Evolutionary conservation across 2,888 invertebrate species (phyloP).

Genomic region (Lasioglossum marginatum): DNA sequence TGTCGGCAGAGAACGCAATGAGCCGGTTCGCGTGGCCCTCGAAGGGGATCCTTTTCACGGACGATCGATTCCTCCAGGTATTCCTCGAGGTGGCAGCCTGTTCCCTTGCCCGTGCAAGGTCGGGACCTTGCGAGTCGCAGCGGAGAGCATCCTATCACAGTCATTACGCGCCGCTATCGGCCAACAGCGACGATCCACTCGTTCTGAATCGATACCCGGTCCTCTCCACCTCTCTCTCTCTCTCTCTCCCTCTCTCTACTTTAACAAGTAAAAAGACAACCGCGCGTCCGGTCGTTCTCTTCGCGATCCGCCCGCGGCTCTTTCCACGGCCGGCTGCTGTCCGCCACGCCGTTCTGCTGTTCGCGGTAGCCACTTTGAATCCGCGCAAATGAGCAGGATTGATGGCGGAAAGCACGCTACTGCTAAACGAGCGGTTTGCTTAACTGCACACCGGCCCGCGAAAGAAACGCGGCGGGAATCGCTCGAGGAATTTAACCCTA

Average conservation of each 20-base stretch:
- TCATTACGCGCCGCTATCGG: slow-evolving; percentile 55
- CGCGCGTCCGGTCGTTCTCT: slow-evolving; percentile 5
- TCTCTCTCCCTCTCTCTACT: not conserved
- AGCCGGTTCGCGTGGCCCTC: slow-evolving; percentile 29
- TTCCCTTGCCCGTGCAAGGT: slow-evolving; percentile 61
- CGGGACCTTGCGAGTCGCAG: slow-evolving; percentile 63
- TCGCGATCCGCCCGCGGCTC: slow-evolving; percentile 20
- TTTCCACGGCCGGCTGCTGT: not conserved
- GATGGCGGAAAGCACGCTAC: slow-evolving; percentile 52
- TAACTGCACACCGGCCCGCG: slow-evolving; percentile 30
- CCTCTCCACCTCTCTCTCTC: not conserved
- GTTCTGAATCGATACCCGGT: slow-evolving; percentile 36
- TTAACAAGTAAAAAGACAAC: slow-evolving; percentile 31
- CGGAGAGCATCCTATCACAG: slow-evolving; percentile 30
- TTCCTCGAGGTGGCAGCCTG: not conserved
- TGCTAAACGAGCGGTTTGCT: slow-evolving; percentile 41
- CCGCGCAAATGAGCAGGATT: slow-evolving; percentile 58
- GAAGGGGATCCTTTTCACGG: slow-evolving; percentile 65
- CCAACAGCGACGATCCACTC: slow-evolving; percentile 38
- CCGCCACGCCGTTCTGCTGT: not conserved
- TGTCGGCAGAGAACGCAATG: not conserved
- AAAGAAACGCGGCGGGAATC: slow-evolving; percentile 12
- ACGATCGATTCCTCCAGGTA: slow-evolving; percentile 60
- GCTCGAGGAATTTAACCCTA: slow-evolving; percentile 30
- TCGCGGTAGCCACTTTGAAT: slow-evolving; percentile 48